Percentiles rank a stretch among this genome's conserved stretches.
Evolutionary conservation across 2,888 invertebrate species (phyloP).

Genomic region (Agelastica alni): DNA sequence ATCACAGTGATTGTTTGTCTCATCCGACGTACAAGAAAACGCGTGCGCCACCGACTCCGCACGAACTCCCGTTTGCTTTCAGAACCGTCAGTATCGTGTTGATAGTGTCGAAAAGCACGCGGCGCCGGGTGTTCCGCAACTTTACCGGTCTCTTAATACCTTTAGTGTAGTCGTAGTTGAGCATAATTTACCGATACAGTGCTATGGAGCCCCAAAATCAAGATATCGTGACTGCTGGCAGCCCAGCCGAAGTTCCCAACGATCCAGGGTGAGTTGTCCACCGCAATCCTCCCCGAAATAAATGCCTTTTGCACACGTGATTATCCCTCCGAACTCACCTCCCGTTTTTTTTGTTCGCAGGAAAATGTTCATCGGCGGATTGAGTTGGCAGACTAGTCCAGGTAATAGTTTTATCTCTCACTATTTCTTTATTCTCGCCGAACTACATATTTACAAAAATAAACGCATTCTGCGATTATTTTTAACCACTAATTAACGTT

Average conservation of each 20-base stretch:
- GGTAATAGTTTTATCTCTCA: no score
- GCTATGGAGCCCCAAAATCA: conserved; percentile 77
- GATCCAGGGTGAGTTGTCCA: conserved; percentile 79
- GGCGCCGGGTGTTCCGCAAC: conserved; percentile 66
- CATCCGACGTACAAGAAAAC: conserved; percentile 21
- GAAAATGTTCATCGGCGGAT: conserved; percentile 99
- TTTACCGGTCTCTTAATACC: conserved; percentile 60
- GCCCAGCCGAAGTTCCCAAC: conserved; percentile 90
- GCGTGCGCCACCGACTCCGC: conserved; percentile 50
- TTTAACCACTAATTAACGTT: background rate
- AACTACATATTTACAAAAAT: background rate
- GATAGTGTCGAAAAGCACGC: conserved; percentile 67
- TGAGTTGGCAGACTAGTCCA: conserved; percentile 99
- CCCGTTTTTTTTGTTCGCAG: conserved; percentile 75
- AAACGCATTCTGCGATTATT: background rate
- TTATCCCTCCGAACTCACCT: conserved; percentile 19
- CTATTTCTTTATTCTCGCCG: no score
- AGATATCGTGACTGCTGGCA: conserved; percentile 75
- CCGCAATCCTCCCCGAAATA: conserved; percentile 16
- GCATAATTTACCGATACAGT: conserved; percentile 37
- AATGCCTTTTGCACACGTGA: conserved; percentile 32
- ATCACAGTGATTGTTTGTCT: conserved; percentile 56
- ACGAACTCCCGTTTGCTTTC: conserved; percentile 51
- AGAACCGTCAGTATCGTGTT: conserved; percentile 65
- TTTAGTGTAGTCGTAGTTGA: conserved; percentile 65